Base-by-base conservation (phyloP, 2,888 invertebrate species). In the Bugulina stolonifera region DNA sequence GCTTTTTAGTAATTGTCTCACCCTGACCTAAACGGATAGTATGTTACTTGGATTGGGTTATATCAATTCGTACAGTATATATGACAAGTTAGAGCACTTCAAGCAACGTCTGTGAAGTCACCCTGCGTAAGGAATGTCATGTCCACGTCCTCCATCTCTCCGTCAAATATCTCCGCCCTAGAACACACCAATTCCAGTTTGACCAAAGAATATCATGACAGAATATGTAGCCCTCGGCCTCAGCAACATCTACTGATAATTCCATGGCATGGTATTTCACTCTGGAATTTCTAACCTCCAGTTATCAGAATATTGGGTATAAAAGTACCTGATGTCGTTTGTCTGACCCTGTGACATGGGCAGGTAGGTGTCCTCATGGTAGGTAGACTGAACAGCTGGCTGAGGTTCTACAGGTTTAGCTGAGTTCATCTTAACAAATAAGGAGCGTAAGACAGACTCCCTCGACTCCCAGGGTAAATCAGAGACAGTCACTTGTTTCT, bases 391-490 rank as follows among this genome's bases (percentile, higher is more conserved):
- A 5, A 64, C 2, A 22, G 27, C 10, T 29, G 10, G 27, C 29
- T 14, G 10, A 25, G 5, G 2, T 14, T 27, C 32, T 10, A 32
- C 29, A 5, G 64, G 64, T 10, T 32, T 64, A n/a, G 25, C 32
- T 32, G 29, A 25, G 73, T 84, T 84, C 80, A 84, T 84, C 70
- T 79, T 79, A 32, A 81, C 81, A 78, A 84, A 84, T 58, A 84
- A 77, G 74, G 79, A 82, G 25, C 83, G 76, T 29, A 84, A 75
- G 0, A 84, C 82, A 43, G 79, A 74, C 75, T 84, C 84, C 76
- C 82, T 83, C 75, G 85, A 83, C 73, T 84, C 84, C 84, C 84
- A 84, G 1, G 84, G 84, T 35, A 84, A 76, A 71, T 84, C 84
- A 74, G 78, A 77, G 35, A 84, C 77, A 71, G 82, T 81, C 29